Base-by-base conservation (phyloP, 2,888 invertebrate genomes). In the Tinea semifulvella region DNA sequence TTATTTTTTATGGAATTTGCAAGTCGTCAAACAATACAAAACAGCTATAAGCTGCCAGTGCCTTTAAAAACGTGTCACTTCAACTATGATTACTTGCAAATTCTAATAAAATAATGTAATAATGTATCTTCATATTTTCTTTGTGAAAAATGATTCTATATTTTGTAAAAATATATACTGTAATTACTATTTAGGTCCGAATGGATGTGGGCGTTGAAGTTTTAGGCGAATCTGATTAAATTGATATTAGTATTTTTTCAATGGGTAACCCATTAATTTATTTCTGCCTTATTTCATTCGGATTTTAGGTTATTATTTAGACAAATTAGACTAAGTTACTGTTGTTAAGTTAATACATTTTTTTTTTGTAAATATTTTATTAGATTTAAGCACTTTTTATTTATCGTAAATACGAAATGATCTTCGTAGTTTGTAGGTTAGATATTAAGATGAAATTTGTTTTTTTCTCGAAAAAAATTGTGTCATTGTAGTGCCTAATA, bases 401-500 rank as follows among this genome's bases (percentile, higher is more conserved):
- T 43, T 43, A 43, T 28, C 28, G 17, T 43, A 46, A 61, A 61
- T 61, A 57, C 60, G 63, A 52, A 65, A 70, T 71, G 77, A 76
- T 76, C 74, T 77, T 75, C 65, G 65, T 75, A 62, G 60, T 50
- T 56, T 40, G 3, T 19, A 42, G 17, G 2, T 40, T 40, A 40
- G 7, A 58, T 54, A 47, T 56, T 60, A 55, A 58, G 58, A 53
- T n/a, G n/a, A n/a, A n/a, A n/a, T n/a, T n/a, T 56, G 56, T 47
- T 57, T 61, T 58, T 61, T 58, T 57, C 57, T 61, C 56, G 36
- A 45, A 45, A 22, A 35, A 25, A 18, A 16, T 39, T 71, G 77
- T 77, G 77, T 77, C 77, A 77, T 79, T 31, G 7, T 31, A 14
- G 31, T 31, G 31, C 31, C 31, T 31, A 58, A 53, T 62, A 56